Conservation (phyloP, 64 coral and sea anemone genomes). For the Actinia equina region DNA sequence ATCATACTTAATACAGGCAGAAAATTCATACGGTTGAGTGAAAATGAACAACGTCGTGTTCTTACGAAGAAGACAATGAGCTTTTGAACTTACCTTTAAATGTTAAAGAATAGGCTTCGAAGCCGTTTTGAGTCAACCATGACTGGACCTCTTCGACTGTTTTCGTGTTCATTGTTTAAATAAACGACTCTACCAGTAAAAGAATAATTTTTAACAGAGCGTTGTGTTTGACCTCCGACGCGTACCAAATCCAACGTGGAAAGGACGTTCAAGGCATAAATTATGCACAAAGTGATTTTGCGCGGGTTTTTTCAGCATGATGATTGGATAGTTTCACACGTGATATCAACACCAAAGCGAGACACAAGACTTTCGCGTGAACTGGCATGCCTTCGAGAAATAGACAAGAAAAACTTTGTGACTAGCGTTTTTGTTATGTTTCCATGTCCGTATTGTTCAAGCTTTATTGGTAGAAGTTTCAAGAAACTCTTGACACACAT, state of each 20-base stretch:
- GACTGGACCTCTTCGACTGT: conserved; percentile 28
- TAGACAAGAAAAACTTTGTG: neutral
- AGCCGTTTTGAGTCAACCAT: conserved; percentile 35
- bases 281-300: no score
- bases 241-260: no score
- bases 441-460: conserved; percentile 42
- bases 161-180: conserved; percentile 8
- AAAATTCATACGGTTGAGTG: neutral
- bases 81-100: conserved; percentile 31
- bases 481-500: conserved; percentile 42
- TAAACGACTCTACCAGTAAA: no score
- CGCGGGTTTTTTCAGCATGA: no score
- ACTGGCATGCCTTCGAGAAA: neutral
- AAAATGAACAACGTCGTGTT: conserved; percentile 14
- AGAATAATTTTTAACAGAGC: no score
- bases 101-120: conserved; percentile 27
- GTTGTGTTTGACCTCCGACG: no score
- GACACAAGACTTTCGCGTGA: neutral
- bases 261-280: no score
- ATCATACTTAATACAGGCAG: no score
- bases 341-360: neutral
- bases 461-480: conserved; percentile 22
- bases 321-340: no score
- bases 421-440: neutral
- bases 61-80: neutral